Evolutionary conservation across 2,888 invertebrate genomes (phyloP).

Genomic region (Ophioninae sp.): DNA sequence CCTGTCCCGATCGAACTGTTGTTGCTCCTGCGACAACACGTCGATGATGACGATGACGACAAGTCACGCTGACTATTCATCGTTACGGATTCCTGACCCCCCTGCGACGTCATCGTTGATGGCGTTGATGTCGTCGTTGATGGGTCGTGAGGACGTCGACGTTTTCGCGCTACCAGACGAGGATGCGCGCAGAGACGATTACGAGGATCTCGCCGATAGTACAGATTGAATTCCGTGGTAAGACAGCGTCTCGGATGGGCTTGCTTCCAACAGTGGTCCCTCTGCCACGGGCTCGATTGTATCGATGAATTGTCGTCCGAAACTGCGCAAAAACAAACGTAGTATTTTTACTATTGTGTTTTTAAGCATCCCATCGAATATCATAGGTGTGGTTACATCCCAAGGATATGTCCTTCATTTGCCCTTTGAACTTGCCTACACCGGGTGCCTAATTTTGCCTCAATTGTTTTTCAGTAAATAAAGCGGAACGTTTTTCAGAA

Average conservation of each 20-base stretch:
- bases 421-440: too few species aligned
- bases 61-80: slow-evolving; percentile 65
- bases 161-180: slow-evolving; percentile 83
- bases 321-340: slow-evolving; percentile 81
- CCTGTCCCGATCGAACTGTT: slow-evolving; percentile 68
- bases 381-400: not conserved
- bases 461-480: not conserved
- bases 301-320: slow-evolving; percentile 95
- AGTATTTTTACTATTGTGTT: not conserved
- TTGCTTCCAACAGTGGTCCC: slow-evolving; percentile 95
- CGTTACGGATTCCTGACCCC: slow-evolving; percentile 67
- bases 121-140: slow-evolving; percentile 65
- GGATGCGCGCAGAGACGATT: slow-evolving; percentile 79
- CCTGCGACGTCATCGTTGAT: slow-evolving; percentile 50
- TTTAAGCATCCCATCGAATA: not conserved
- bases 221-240: slow-evolving; percentile 88
- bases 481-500: not conserved
- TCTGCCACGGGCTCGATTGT: slow-evolving; percentile 95
- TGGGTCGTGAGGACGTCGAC: slow-evolving; percentile 86
- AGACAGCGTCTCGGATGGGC: slow-evolving; percentile 88
- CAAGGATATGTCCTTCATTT: too few species aligned
- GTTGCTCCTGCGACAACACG: slow-evolving; percentile 48
- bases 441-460: too few species aligned
- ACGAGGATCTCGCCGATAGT: slow-evolving; percentile 85
- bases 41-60: slow-evolving; percentile 56